These are phyloP conservation scores for Drosophila anomalata DNA, from an alignment of 2,888 invertebrate species.

Conservation along the genomic window DNA sequence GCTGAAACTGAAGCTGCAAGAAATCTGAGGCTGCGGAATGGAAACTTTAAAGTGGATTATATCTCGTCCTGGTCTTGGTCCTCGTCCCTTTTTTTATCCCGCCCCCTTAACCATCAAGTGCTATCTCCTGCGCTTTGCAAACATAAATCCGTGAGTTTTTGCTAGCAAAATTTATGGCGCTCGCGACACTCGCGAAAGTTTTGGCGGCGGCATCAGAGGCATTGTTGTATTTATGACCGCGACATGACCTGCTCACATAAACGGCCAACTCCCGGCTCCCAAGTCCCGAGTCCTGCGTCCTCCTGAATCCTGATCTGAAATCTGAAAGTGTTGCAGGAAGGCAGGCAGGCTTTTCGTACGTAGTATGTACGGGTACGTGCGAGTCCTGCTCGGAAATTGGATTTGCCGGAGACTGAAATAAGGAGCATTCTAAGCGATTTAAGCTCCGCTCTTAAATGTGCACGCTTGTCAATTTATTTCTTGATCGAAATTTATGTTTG, in stretches of 20 bases:
- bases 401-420: slow-evolving; percentile 53
- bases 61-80: slow-evolving; percentile 50
- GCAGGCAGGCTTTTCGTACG: neutral
- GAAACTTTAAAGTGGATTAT: slow-evolving; percentile 81
- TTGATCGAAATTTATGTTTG: slow-evolving; percentile 68
- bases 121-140: slow-evolving; percentile 68
- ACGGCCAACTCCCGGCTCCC: slow-evolving; percentile 42
- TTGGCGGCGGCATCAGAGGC: slow-evolving; percentile 58
- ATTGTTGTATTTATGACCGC: slow-evolving; percentile 81
- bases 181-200: slow-evolving; percentile 75
- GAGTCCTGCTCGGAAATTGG: slow-evolving; percentile 73
- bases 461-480: slow-evolving; percentile 70
- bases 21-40: slow-evolving; percentile 48
- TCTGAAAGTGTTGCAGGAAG: slow-evolving; percentile 66
- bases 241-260: slow-evolving; percentile 80
- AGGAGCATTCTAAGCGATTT: slow-evolving; percentile 20
- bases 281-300: slow-evolving; percentile 29
- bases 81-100: slow-evolving; percentile 7
- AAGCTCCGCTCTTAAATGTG: slow-evolving; percentile 61
- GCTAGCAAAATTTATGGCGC: slow-evolving; percentile 76
- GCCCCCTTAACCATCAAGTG: slow-evolving; percentile 10
- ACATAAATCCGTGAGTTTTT: slow-evolving; percentile 81
- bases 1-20: slow-evolving; percentile 71
- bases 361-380: slow-evolving; percentile 61
- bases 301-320: slow-evolving; percentile 36